phyloP scores from a whole-genome alignment of 1,140 invertebrate genomes.

The Apocrypta bakeri region DNA sequence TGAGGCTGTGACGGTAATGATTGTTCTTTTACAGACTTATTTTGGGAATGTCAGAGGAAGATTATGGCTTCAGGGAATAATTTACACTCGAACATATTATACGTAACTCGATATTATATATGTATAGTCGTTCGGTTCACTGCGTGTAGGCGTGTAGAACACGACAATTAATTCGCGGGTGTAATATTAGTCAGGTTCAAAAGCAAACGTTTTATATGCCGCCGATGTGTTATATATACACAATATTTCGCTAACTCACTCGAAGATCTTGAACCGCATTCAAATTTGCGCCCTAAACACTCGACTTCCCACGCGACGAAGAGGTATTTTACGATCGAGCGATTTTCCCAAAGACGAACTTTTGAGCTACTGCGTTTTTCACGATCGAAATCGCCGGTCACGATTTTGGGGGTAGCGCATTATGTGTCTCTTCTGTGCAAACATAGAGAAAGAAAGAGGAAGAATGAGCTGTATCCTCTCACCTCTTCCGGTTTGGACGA shows the following conservation, averaged over 20 bases:
- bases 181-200: no score
- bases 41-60: neutral
- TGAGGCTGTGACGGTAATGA: neutral
- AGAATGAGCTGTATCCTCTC: neutral
- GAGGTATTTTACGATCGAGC: constrained; percentile 6
- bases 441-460: neutral
- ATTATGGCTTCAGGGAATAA: neutral
- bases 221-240: no score
- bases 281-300: neutral
- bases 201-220: no score
- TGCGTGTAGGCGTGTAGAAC: no score
- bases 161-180: no score
- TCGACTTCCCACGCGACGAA: neutral
- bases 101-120: neutral
- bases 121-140: no score
- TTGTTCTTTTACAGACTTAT: neutral
- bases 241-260: constrained; percentile 7
- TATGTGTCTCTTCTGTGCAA: neutral
- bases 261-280: neutral
- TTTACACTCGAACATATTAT: neutral
- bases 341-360: neutral
- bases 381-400: neutral
- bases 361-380: neutral
- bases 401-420: neutral
- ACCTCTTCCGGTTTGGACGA: constrained; percentile 30